These are phyloP conservation scores for Pelodytes ibericus DNA, from an alignment of 2,797 vertebrate genomes.

Conservation along the genomic window DNA sequence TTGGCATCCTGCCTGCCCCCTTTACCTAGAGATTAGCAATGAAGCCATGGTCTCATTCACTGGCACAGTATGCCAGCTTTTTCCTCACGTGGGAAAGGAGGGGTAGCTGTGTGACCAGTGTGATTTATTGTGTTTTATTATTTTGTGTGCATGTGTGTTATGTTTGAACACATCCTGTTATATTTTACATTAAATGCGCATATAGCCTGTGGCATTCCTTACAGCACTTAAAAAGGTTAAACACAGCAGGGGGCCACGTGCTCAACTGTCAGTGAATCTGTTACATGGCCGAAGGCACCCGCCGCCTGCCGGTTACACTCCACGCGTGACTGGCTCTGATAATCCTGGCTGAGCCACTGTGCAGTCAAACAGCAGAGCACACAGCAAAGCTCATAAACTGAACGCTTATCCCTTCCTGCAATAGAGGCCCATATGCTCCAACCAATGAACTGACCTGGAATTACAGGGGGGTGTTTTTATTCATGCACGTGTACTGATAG, in stretches of 20 bases:
- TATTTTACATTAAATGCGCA: background rate
- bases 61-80: conserved; percentile 16
- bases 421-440: background rate
- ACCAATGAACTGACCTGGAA: conserved; percentile 7
- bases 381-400: conserved; percentile 27
- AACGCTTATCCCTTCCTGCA: conserved; percentile 28
- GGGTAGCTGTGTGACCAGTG: conserved; percentile 15
- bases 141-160: background rate
- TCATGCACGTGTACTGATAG: conserved; percentile 19
- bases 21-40: conserved; percentile 40
- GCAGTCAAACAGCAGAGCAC: conserved; percentile 39
- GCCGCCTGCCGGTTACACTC: conserved; percentile 34
- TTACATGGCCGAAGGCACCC: conserved; percentile 36
- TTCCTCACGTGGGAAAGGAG: conserved; percentile 20
- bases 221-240: conserved; percentile 29
- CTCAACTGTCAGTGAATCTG: conserved; percentile 40
- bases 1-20: conserved; percentile 42
- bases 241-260: conserved; percentile 37
- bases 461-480: background rate
- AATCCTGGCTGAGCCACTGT: conserved; percentile 40
- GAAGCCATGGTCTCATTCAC: conserved; percentile 24
- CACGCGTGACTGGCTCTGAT: conserved; percentile 29
- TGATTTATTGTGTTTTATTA: background rate
- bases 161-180: background rate
- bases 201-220: background rate